Percentiles rank a stretch among this genome's conserved stretches.
These are phyloP conservation scores for Petrocephalus zakoni DNA, from an alignment of 2,113 vertebrate species.

Conservation along the genomic window DNA sequence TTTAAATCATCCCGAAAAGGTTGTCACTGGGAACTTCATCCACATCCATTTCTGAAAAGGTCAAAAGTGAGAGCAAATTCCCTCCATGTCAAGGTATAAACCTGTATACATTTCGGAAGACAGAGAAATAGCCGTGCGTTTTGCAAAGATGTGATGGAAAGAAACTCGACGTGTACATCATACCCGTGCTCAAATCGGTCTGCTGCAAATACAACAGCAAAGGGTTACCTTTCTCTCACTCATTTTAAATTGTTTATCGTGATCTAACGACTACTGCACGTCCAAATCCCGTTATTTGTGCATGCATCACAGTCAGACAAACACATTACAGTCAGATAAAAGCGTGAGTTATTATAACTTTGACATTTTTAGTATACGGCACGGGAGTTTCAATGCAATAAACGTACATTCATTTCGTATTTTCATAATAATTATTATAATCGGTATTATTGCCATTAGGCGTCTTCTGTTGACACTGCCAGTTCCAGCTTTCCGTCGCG, in stretches of 20 bases:
- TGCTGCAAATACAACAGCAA: neutral
- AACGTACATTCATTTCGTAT: neutral
- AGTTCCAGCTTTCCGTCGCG: neutral
- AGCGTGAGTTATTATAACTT: no score
- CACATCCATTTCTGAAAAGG: slow-evolving; percentile 3
- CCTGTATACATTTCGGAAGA: neutral
- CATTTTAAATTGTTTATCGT: neutral
- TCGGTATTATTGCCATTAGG: neutral
- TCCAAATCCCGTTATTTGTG: neutral
- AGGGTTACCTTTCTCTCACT: neutral
- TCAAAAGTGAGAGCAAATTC: slow-evolving; percentile 10
- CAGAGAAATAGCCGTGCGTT: neutral
- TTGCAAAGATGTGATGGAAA: neutral
- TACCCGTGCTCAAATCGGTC: neutral
- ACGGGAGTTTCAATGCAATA: neutral
- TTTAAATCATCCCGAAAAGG: slow-evolving; percentile 14
- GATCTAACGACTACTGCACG: neutral
- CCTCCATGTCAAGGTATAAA: slow-evolving; percentile 1
- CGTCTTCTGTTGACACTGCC: neutral
- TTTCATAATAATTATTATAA: neutral
- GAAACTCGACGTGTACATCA: neutral
- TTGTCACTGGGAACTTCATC: neutral
- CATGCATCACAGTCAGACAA: neutral
- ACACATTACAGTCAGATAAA: no score
- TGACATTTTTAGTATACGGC: neutral